Evolutionary conservation across 1,140 invertebrate genomes (phyloP).

Genomic region (Eufriesea mexicana): DNA sequence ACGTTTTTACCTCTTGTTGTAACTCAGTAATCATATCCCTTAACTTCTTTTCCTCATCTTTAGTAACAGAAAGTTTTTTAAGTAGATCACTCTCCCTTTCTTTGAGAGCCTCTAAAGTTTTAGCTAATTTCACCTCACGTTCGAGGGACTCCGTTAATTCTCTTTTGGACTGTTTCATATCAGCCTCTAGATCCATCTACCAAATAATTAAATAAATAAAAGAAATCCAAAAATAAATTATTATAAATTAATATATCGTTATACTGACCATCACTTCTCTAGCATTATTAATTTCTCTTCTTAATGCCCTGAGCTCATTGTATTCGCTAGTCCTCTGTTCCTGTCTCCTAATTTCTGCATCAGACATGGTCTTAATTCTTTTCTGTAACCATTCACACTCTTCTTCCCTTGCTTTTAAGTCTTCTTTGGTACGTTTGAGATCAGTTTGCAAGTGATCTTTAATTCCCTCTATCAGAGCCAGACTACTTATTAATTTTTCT

Average conservation of each 20-base stretch:
- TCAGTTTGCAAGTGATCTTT: slow-evolving; percentile 83
- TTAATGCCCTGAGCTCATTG: slow-evolving; percentile 81
- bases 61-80: slow-evolving; percentile 54
- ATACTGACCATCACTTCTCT: slow-evolving; percentile 74
- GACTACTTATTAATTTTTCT: slow-evolving; percentile 84
- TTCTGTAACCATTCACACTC: slow-evolving; percentile 83
- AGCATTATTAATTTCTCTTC: slow-evolving; percentile 75
- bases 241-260: not conserved
- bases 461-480: slow-evolving; percentile 83
- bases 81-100: slow-evolving; percentile 65
- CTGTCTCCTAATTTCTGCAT: slow-evolving; percentile 75
- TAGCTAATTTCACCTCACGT: slow-evolving; percentile 61
- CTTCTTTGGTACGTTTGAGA: slow-evolving; percentile 82
- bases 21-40: slow-evolving; percentile 64
- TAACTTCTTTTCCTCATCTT: slow-evolving; percentile 69
- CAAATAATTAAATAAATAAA: slow-evolving; percentile 22
- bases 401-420: slow-evolving; percentile 82
- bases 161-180: slow-evolving; percentile 78
- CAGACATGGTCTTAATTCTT: slow-evolving; percentile 72
- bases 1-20: slow-evolving; percentile 58
- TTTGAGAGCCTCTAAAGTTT: slow-evolving; percentile 56
- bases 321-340: slow-evolving; percentile 75
- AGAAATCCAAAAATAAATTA: not conserved
- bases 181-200: slow-evolving; percentile 80
- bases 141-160: slow-evolving; percentile 67